Base-by-base conservation (phyloP, 2,797 vertebrate species). In the Pipistrellus kuhlii region DNA sequence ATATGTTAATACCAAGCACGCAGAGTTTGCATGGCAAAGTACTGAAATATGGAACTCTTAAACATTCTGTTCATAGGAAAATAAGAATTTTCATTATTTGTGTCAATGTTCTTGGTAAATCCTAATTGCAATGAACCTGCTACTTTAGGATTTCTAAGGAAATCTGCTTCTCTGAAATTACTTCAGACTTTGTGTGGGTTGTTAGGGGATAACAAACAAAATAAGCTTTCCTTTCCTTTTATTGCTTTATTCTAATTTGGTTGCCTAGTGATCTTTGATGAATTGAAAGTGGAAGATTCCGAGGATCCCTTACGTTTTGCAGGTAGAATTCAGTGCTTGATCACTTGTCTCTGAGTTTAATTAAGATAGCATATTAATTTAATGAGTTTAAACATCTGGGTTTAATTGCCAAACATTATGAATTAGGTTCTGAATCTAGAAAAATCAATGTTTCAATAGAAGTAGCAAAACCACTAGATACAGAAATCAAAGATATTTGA, bases 291-390 rank as follows among this genome's bases (percentile, higher is more conserved):
- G 78, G 41, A 76, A 80, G 53, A 48, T 69, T 93, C 62, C 53
- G 17, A 83, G 23, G 14, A 46, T 35, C 9, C 41, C 4, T 80
- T 88, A 57, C 17, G 21, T 72, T 96, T 88, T 78, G 3, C 71
- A 88, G 6, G 38, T 35, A 75, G 44, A 93, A 88, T 75, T 77
- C 44, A 96, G 4, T 76, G 25, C 83, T 51, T 88, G 53, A 62
- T 75, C 12, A 71, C 18, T 77, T 96, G 3, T 76, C 32, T 85
- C 73, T 84, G 92, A 80, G 25, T 92, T 88, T 94, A 92, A 89
- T 93, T 88, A 86, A 44, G 27, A 62, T 87, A 51, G 13, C 83
- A 44, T 59, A 86, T 80, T 95, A 91, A 94, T 27, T 55, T 92
- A 83, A 80, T 91, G 41, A 94, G 14, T 35, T 76, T 87, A 94